Conservation (phyloP, 2,888 invertebrate species). For the Tetropium fuscum region DNA sequence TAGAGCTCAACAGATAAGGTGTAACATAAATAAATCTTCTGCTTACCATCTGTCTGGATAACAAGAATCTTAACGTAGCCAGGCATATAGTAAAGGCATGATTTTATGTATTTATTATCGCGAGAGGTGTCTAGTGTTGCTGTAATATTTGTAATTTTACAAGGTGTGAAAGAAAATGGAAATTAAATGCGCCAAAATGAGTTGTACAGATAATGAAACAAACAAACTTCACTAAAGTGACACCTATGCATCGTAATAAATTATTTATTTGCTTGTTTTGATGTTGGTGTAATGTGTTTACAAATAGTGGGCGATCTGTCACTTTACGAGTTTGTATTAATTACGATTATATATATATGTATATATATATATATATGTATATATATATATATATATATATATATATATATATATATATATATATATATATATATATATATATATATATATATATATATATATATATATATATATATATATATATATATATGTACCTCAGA, state of each 20-base stretch:
- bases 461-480: too few species aligned
- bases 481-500: too few species aligned
- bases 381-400: too few species aligned
- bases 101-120: slow-evolving; percentile 32
- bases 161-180: slow-evolving; percentile 25
- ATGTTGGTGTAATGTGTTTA: slow-evolving; percentile 2
- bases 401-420: too few species aligned
- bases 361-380: too few species aligned
- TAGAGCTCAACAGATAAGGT: slow-evolving; percentile 30
- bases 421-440: too few species aligned
- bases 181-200: slow-evolving; percentile 11
- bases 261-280: slow-evolving; percentile 9
- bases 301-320: slow-evolving; percentile 10
- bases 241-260: slow-evolving; percentile 3
- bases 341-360: too few species aligned
- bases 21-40: slow-evolving; percentile 39
- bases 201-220: slow-evolving; percentile 15
- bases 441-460: too few species aligned
- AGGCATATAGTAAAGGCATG: slow-evolving; percentile 24
- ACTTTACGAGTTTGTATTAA: slow-evolving; percentile 1
- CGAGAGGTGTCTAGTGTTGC: slow-evolving; percentile 20
- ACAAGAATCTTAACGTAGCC: slow-evolving; percentile 33
- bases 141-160: slow-evolving; percentile 15
- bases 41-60: slow-evolving; percentile 36
- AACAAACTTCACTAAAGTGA: slow-evolving; percentile 10